phyloP scores from a whole-genome alignment of 2,797 vertebrate genomes.

The Rhinella marina region DNA sequence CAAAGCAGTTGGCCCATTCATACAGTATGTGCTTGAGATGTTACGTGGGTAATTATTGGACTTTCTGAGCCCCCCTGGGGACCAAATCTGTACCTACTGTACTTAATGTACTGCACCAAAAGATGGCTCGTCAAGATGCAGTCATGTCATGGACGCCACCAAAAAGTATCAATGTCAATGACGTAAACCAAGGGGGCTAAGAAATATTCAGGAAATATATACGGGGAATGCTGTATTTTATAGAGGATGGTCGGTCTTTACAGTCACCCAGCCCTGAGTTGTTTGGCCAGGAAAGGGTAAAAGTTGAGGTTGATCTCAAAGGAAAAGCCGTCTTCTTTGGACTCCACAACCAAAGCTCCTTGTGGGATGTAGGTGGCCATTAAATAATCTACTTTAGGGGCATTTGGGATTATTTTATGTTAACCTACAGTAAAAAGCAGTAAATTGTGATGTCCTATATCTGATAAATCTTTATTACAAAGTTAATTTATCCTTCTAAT shows the following conservation, averaged over 20 bases:
- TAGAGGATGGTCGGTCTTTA: too few relatives aligned
- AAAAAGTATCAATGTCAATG: neutral
- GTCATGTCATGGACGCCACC: neutral
- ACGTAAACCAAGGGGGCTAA: neutral
- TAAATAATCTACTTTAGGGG: slow-evolving; percentile 52
- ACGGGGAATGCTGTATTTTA: neutral
- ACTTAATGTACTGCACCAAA: slow-evolving; percentile 7
- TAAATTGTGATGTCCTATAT: too few relatives aligned
- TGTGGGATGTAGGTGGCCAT: slow-evolving; percentile 39
- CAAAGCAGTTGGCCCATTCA: too few relatives aligned
- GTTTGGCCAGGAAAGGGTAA: slow-evolving; percentile 4
- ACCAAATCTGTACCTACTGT: too few relatives aligned
- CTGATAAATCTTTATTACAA: too few relatives aligned
- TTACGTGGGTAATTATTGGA: too few relatives aligned
- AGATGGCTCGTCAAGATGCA: neutral
- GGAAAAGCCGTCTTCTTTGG: neutral
- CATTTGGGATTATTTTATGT: slow-evolving; percentile 53
- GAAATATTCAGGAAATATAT: neutral
- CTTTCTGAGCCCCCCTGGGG: too few relatives aligned
- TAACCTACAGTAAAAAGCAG: too few relatives aligned
- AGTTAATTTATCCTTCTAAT: too few relatives aligned
- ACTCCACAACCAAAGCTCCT: slow-evolving; percentile 37
- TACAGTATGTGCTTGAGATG: too few relatives aligned
- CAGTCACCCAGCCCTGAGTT: neutral
- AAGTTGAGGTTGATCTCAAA: neutral